Base-by-base conservation (phyloP, 35 echinoderm and acorn worm species). In the Acanthaster planci region DNA sequence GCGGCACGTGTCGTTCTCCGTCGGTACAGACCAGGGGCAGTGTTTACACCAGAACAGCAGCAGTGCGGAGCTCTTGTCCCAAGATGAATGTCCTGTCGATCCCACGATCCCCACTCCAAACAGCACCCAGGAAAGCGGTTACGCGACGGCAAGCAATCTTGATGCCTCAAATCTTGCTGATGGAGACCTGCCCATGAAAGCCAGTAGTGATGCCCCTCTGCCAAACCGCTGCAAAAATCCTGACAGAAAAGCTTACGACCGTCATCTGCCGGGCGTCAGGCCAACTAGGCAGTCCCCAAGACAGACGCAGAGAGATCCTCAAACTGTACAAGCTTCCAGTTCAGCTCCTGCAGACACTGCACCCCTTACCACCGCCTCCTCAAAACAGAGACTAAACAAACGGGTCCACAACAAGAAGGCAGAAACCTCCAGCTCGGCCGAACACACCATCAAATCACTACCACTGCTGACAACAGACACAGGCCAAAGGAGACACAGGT, bases 1-100 rank as follows among this genome's bases (percentile, higher is more conserved):
- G 30, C 64, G 67, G 57, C 87, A 89, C 76, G 79, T 89, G 18
- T 84, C 87, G 15, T 89, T 84, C 31, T 72, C 58, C 34, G 64
- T 83, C 30, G 87, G 77, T 17, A 83, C 55, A n/a, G 81, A 83
- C 52, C n/a, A 53, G 38, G 17, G 38, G 52, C 8, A 52, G 50
- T 52, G 9, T 26, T 51, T 38, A 19, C 26, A 36, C 17, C n/a
- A 21, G 5, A 26, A 60, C 2, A 83, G 79, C 82, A 51, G 26
- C 38, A 82, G 87, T 37, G 78, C 38, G 37, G 56, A 80, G 22
- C 82, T 52, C 64, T 31, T 8, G 14, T 72, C 64, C 30, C 64
- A 72, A 72, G 64, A 72, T 0, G 64, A 72, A 15, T 26, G 34
- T 29, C 30, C 14, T 10, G 26, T 34, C 9, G 34, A 72, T 18